Percentiles rank a stretch among this genome's conserved stretches.
These are phyloP conservation scores for Dendrolimus houi DNA, from an alignment of 2,888 invertebrate species.

Conservation along the genomic window DNA sequence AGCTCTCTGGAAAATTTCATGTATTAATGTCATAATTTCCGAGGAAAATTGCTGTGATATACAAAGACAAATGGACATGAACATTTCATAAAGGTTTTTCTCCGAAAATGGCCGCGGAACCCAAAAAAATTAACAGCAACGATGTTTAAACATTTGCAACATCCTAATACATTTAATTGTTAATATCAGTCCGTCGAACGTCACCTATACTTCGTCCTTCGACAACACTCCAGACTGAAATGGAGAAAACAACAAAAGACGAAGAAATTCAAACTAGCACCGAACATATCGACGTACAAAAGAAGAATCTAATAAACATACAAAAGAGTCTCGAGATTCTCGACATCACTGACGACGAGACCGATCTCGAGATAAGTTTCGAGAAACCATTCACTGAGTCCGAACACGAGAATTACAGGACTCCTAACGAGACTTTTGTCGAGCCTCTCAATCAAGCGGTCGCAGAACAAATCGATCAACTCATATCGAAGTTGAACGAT, in stretches of 20 bases:
- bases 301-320: conserved; percentile 27
- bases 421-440: conserved; percentile 51
- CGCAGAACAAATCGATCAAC: conserved; percentile 55
- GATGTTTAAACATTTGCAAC: no score
- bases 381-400: conserved; percentile 50
- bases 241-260: conserved; percentile 35
- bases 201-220: conserved; percentile 18
- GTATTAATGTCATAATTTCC: no score
- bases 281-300: conserved; percentile 14
- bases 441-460: conserved; percentile 56
- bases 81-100: no score
- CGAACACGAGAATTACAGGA: conserved; percentile 49
- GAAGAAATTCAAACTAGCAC: conserved; percentile 36
- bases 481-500: conserved; percentile 55
- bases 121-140: no score
- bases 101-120: no score
- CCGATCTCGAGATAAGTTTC: conserved; percentile 46
- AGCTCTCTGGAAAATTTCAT: no score
- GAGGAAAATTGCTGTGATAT: no score
- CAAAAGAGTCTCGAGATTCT: conserved; percentile 52
- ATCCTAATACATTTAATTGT: not conserved
- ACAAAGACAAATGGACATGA: no score
- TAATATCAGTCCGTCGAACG: conserved; percentile 20
- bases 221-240: conserved; percentile 14
- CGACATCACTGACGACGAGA: conserved; percentile 40